Evolutionary conservation across 2,888 invertebrate species (phyloP).

Genomic region (Cotesia congregata): DNA sequence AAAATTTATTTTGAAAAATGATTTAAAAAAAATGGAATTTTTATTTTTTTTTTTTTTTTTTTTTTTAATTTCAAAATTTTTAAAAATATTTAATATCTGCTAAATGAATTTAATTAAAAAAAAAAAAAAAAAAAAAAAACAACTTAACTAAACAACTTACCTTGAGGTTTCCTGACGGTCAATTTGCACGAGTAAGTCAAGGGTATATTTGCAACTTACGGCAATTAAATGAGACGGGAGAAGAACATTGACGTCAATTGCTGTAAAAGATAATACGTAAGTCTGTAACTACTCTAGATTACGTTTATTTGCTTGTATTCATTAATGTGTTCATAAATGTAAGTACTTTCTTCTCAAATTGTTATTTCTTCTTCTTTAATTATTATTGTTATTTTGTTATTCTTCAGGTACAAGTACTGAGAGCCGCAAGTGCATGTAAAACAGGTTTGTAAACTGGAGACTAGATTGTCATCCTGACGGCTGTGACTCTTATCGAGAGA

Average conservation of each 20-base stretch:
- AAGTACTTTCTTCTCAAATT: background rate
- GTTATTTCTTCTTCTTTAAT: background rate
- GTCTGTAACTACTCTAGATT: background rate
- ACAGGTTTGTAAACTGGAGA: background rate
- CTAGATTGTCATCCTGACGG: background rate
- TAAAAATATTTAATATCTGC: background rate
- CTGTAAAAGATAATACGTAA: conserved; percentile 59
- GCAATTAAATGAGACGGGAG: conserved; percentile 54
- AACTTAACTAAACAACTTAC: conserved; percentile 1
- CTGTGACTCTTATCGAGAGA: background rate
- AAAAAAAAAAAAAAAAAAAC: background rate
- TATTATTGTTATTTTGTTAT: background rate
- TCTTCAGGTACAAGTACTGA: background rate
- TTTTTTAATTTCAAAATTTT: too few species aligned
- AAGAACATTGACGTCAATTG: conserved; percentile 64
- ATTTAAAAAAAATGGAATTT: too few species aligned
- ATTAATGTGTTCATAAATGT: too few species aligned
- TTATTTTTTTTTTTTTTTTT: too few species aligned
- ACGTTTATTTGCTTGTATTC: background rate
- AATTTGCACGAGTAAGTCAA: conserved; percentile 49
- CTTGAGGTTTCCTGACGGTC: conserved; percentile 34
- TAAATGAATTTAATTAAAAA: background rate
- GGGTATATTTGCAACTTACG: conserved; percentile 52
- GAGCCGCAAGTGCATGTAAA: background rate
- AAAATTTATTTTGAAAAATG: too few species aligned